A percentile compares a stretch with the other conserved stretches of the same genome.
These are phyloP conservation scores for Nannoperca obscura DNA, from an alignment of 2,797 vertebrate species.

Conservation along the genomic window DNA sequence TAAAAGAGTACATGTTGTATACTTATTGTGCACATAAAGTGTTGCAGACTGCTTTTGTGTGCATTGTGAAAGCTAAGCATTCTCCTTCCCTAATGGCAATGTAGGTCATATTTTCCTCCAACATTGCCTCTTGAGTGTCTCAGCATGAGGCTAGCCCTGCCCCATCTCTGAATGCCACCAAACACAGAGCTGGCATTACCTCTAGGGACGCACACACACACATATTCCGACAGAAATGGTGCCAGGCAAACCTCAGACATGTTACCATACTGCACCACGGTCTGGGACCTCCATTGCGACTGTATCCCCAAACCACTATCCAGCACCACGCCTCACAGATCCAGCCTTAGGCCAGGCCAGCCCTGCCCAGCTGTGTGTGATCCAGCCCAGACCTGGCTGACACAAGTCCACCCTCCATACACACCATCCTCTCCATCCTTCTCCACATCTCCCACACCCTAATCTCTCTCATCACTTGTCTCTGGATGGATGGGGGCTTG, in stretches of 20 bases:
- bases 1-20: neutral
- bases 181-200: slow-evolving; percentile 71
- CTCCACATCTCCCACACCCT: slow-evolving; percentile 64
- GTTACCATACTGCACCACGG: slow-evolving; percentile 76
- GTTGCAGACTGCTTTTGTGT: slow-evolving; percentile 43
- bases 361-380: slow-evolving; percentile 70
- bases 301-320: slow-evolving; percentile 75
- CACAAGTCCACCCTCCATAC: slow-evolving; percentile 59
- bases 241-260: slow-evolving; percentile 83
- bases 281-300: slow-evolving; percentile 72
- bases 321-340: slow-evolving; percentile 71
- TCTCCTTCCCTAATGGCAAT: slow-evolving; percentile 74
- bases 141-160: slow-evolving; percentile 66
- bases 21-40: slow-evolving; percentile 20
- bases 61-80: slow-evolving; percentile 67
- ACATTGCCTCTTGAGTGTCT: slow-evolving; percentile 72
- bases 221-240: slow-evolving; percentile 76
- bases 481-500: slow-evolving; percentile 74
- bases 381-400: slow-evolving; percentile 65
- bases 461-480: slow-evolving; percentile 74
- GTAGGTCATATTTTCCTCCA: slow-evolving; percentile 85
- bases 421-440: slow-evolving; percentile 60
- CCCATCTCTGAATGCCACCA: slow-evolving; percentile 77
- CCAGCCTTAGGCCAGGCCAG: slow-evolving; percentile 70
- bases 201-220: slow-evolving; percentile 63